These are phyloP conservation scores for Pelodiscus sinensis DNA, from an alignment of 2,113 vertebrate species.

Conservation along the genomic window DNA sequence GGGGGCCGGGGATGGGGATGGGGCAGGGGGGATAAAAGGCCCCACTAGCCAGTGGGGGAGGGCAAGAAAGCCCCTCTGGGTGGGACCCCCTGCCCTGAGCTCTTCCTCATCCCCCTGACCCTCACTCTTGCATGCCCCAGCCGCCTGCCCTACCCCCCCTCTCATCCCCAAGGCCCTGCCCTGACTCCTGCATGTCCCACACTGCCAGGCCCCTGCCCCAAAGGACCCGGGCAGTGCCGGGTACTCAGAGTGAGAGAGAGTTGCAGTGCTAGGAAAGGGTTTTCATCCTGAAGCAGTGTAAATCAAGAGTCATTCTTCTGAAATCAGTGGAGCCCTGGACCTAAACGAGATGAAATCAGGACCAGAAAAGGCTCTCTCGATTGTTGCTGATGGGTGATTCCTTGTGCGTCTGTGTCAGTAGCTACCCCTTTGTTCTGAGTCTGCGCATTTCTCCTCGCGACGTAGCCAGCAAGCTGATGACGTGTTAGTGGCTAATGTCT, in stretches of 20 bases:
- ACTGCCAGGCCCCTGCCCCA: no score
- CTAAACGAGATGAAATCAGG: neutral
- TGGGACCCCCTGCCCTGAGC: no score
- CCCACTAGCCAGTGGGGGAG: no score
- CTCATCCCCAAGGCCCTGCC: no score
- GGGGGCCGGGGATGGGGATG: no score
- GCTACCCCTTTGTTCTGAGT: neutral
- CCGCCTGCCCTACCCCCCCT: no score
- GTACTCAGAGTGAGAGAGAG: neutral
- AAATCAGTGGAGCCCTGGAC: neutral
- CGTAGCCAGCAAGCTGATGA: neutral
- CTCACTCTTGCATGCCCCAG: no score
- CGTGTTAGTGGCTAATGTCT: neutral
- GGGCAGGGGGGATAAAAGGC: no score
- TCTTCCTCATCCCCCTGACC: no score
- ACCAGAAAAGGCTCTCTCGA: neutral
- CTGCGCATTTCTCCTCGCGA: neutral
- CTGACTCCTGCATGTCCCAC: no score
- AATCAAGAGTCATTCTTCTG: neutral
- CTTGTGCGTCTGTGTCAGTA: neutral
- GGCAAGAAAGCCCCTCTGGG: no score
- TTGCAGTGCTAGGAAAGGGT: accelerated
- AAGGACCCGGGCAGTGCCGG: no score
- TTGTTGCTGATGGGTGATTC: neutral
- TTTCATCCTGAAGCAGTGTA: neutral